Evolutionary conservation across 2,113 vertebrate genomes (phyloP), one percentile per base, ranked within the genome.

Genomic region (Gambusia holbrooki): DNA sequence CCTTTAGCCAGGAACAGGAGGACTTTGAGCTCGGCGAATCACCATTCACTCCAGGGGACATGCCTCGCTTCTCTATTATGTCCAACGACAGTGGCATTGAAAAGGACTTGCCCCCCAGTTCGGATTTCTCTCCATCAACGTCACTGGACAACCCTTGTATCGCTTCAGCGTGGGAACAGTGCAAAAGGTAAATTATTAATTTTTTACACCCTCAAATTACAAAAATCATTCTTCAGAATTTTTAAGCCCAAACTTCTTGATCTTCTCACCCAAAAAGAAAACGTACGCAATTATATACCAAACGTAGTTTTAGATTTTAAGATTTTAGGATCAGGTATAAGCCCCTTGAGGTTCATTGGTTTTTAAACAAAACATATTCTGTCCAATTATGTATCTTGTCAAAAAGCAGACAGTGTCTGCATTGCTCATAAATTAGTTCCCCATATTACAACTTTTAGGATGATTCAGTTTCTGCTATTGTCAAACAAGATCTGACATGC

Each of bases 61-160:
- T 91, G 84, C 92, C 92, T 0, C 95, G 97, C 60, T 94, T 93
- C 74, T 99, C 97, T 0, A 33, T 98, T 77, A 92, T 98, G 77
- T 98, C 97, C 80, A 97, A 94, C 0, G 97, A 99, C 94, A 98
- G 97, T 0, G 97, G 97, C 48, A 99, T 99, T 0, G 97, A 97
- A 65, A 91, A 95, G n/a, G 97, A 98, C 90, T 83, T 98, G 54
- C 93, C 93, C 0, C 90, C 92, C 0, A 4, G 13, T 0, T 37
- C 79, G 0, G 96, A 96, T 35, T 60, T 62, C 0, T 74, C 62
- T 5, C 19, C 0, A 0, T 25, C 74, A 0, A 70, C 86, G 15
- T 66, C 73, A 37, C n/a, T 84, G 54, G 78, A 93, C 75, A 35
- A 51, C 0, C 29, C 32, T 67, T 51, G 63, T 62, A 19, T 75